Evolutionary conservation across 2,797 vertebrate species (phyloP), one percentile per base, ranked within the genome.

Genomic region (Limosa lapponica): DNA sequence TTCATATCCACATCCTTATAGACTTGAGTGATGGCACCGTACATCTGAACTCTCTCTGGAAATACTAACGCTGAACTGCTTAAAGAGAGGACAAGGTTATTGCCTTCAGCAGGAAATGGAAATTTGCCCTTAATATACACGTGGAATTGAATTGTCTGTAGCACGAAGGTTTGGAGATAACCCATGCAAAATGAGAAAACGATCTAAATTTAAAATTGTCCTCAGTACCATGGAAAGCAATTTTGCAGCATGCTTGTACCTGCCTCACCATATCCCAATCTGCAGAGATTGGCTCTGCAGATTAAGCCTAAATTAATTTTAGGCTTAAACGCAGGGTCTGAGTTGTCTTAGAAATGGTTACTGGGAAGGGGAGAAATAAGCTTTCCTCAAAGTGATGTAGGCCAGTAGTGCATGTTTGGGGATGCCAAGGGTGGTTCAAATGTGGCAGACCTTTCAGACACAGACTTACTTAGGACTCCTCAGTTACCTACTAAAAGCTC

Each of bases 141-240:
- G 85, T 92, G 92, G 95, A 98, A 98, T 97, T 97, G 97, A 97
- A 97, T 93, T 97, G 95, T 97, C 95, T 96, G 62, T 84, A 96
- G 89, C 95, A 94, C 10, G 30, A 95, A 97, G 90, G 96, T 98
- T 97, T 96, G 79, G 94, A 95, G 93, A 97, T 97, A 95, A 97
- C 90, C 84, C 79, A 57, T 85, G 91, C 93, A 97, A 97, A 97
- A 97, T 97, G 93, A 97, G 95, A 96, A 97, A 96, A 91, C 28
- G 44, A 95, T 96, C 96, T 95, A 94, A 95, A 97, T 98, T 97
- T 97, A 91, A 97, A 98, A 96, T 95, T 97, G 81, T 95, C 59
- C 81, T 95, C 88, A 78, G 49, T 93, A 95, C 82, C 84, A 58
- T 72, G 87, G 75, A 96, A 97, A 96, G 93, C 94, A 94, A 97